Base-by-base conservation (phyloP, 1,140 invertebrate species). In the Drosophila repleta region DNA sequence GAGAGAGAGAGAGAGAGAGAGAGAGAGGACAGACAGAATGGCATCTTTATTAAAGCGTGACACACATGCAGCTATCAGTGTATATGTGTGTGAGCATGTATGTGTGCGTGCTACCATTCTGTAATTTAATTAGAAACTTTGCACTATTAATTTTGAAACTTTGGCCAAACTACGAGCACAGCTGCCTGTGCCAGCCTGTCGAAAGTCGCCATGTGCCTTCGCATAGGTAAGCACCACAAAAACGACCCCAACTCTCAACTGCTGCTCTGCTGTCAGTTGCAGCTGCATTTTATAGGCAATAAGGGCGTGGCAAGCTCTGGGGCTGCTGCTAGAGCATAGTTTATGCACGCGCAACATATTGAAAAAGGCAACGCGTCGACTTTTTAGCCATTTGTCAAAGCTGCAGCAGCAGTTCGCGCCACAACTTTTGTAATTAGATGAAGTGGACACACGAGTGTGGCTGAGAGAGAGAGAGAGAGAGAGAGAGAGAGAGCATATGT, bases 51-150 rank as follows among this genome's bases (percentile, higher is more conserved):
- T 55, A 55, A 69, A 62, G 57, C 43, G n/a, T 55, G 35, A 41
- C 43, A 60, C 41, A 60, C 35, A 48, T 48, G 17, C 26, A 32
- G 49, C 26, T 67, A 67, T 67, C 67, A 43, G 15, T 8, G 46
- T 39, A 18, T 32, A 43, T 49, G 15, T 64, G 35, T 71, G 52
- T 64, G 32, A n/a, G n/a, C n/a, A n/a, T n/a, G n/a, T n/a, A n/a
- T 39, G 62, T 52, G 55, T 43, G 48, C n/a, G 32, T 58, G 55
- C 24, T 37, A 64, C 70, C 68, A 75, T 81, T 68, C 67, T 68
- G 79, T 87, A 87, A 87, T 87, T 87, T 88, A 88, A 87, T 87
- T 87, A 87, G 65, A 87, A 87, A 87, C 75, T 87, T 87, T 88
- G 35, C 58, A 77, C 79, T 79, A 88, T 87, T 85, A 87, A 85